phyloP scores from a whole-genome alignment of 1,140 invertebrate genomes.

The Zaprionus nigranus region DNA sequence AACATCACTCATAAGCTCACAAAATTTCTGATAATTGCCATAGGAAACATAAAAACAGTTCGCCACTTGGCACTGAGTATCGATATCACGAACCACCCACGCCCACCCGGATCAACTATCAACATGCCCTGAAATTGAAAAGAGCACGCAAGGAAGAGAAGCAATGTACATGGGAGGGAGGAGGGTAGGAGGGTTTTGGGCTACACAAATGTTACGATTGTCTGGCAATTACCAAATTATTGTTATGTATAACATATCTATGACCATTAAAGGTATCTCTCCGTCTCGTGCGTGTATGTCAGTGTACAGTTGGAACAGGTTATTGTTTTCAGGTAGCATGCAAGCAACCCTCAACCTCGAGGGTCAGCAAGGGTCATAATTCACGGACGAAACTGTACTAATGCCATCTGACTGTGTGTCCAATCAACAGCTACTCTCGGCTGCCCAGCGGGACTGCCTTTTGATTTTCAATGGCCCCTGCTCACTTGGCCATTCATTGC shows the following conservation, averaged over 20 bases:
- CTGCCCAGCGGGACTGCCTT: slow-evolving; percentile 64
- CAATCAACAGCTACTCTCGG: slow-evolving; percentile 60
- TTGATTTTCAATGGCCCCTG: slow-evolving; percentile 68
- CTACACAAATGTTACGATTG: slow-evolving; percentile 79
- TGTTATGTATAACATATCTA: slow-evolving; percentile 80
- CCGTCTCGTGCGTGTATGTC: slow-evolving; percentile 58
- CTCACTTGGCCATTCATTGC: slow-evolving; percentile 40
- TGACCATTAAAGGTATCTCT: slow-evolving; percentile 76
- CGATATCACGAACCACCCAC: slow-evolving; percentile 30
- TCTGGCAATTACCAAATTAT: slow-evolving; percentile 82
- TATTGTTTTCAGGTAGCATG: slow-evolving; percentile 72
- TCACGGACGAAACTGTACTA: slow-evolving; percentile 73
- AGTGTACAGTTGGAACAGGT: slow-evolving; percentile 59
- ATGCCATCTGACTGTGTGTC: slow-evolving; percentile 33
- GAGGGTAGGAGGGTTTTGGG: background rate
- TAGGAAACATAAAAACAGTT: slow-evolving; percentile 57
- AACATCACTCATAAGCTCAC: slow-evolving; percentile 61
- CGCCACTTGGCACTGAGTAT: slow-evolving; percentile 32
- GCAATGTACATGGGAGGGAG: background rate
- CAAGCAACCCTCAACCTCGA: slow-evolving; percentile 22
- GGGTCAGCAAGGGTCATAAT: slow-evolving; percentile 23
- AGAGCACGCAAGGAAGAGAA: slow-evolving; percentile 62
- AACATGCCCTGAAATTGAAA: slow-evolving; percentile 71
- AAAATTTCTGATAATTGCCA: slow-evolving; percentile 72
- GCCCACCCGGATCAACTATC: slow-evolving; percentile 30